Evolutionary conservation across 1,140 invertebrate species (phyloP).

Genomic region (Pseudobourletiella spinata): DNA sequence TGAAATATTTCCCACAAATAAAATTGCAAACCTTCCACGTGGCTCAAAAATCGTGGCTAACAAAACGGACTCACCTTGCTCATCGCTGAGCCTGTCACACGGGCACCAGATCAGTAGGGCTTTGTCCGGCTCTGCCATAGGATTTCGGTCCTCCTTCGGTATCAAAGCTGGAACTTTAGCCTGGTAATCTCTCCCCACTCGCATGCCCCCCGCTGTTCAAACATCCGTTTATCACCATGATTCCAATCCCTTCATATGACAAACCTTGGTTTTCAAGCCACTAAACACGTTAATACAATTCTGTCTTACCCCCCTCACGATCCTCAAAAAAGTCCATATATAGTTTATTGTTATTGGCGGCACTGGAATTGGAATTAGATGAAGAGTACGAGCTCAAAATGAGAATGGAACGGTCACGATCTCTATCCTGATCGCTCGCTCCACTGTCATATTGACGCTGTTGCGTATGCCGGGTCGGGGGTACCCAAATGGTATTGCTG

Average conservation of each 20-base stretch:
- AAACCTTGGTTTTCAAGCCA: no score
- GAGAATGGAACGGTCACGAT: not conserved
- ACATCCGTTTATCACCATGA: not conserved
- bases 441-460: not conserved
- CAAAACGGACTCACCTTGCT: no score
- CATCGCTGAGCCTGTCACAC: conserved; percentile 72
- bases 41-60: not conserved
- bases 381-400: not conserved
- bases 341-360: not conserved
- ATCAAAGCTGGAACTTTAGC: conserved; percentile 72
- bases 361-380: not conserved
- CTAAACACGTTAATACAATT: no score
- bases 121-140: conserved; percentile 52
- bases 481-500: not conserved
- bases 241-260: no score
- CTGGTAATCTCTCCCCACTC: conserved; percentile 88
- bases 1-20: conserved; percentile 42
- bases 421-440: not conserved
- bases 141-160: conserved; percentile 41
- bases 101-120: conserved; percentile 93
- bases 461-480: not conserved
- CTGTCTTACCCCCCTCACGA: conserved; percentile 24
- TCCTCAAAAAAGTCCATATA: conserved; percentile 21
- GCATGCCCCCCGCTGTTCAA: conserved; percentile 70
- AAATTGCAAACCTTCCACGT: conserved; percentile 10